Evolutionary conservation across 1,140 invertebrate species (phyloP).

Genomic region (Pinna nobilis): DNA sequence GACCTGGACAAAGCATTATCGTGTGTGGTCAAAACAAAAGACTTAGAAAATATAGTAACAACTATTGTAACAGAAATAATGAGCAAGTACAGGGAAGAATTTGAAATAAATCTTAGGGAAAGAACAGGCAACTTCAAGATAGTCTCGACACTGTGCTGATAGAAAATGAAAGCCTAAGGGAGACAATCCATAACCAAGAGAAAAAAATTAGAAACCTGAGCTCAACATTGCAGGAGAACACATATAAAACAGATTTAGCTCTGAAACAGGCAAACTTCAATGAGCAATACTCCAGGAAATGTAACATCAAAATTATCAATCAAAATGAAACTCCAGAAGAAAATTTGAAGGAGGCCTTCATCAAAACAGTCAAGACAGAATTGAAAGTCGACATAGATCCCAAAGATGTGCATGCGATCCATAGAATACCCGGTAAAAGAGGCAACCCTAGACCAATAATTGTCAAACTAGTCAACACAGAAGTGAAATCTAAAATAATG

Average conservation of each 20-base stretch:
- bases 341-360: not conserved
- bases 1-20: not conserved
- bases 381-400: not conserved
- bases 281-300: constrained; percentile 20
- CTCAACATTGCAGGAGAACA: not conserved
- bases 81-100: not conserved
- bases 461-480: not conserved
- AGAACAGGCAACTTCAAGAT: not conserved
- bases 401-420: constrained; percentile 3
- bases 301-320: constrained; percentile 19
- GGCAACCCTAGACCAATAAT: not conserved
- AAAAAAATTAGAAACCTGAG: not conserved
- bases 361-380: not conserved
- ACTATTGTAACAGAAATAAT: not conserved
- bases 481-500: constrained; percentile 3
- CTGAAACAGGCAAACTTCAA: constrained; percentile 1
- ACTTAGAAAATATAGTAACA: constrained; percentile 10
- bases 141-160: not conserved
- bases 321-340: not conserved
- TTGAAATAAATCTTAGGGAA: not conserved
- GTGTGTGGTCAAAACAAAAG: no score
- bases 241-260: not conserved
- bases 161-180: constrained; percentile 8
- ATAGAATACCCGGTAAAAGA: not conserved
- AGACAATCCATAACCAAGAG: not conserved